These are phyloP conservation scores for Drosophila pegasa DNA, from an alignment of 2,888 invertebrate genomes.

Conservation along the genomic window DNA sequence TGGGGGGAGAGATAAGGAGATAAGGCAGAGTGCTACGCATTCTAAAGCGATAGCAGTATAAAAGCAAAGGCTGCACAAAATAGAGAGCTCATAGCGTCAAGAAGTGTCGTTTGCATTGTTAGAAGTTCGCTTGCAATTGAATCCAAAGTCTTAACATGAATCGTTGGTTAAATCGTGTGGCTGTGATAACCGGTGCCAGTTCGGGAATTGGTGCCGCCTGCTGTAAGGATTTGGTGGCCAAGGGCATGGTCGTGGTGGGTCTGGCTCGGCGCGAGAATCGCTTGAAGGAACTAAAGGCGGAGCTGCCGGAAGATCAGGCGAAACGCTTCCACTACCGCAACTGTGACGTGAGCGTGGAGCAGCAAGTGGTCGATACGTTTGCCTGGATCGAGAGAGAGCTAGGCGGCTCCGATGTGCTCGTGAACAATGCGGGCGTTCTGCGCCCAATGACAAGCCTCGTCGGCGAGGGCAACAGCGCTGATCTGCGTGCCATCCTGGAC, in stretches of 20 bases:
- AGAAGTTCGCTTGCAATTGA: background rate
- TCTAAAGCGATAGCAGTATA: background rate
- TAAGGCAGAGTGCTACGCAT: background rate
- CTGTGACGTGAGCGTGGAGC: conserved; percentile 4
- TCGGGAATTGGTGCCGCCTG: conserved; percentile 6
- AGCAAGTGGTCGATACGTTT: background rate
- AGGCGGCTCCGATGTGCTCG: background rate
- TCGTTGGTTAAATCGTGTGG: conserved; percentile 6
- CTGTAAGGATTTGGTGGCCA: conserved; percentile 4
- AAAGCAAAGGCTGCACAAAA: background rate
- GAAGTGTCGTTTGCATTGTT: background rate
- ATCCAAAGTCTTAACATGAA: background rate
- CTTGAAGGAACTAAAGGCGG: background rate
- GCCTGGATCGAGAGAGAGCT: conserved; percentile 4
- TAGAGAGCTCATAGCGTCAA: background rate
- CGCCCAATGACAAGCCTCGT: background rate
- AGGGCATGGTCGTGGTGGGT: conserved; percentile 5
- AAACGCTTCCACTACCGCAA: background rate
- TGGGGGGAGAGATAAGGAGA: background rate
- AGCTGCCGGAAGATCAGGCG: background rate
- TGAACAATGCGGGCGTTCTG: background rate
- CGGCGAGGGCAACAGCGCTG: background rate
- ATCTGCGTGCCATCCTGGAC: background rate
- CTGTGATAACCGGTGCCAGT: conserved; percentile 3
- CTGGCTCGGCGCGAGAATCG: background rate